Percentiles rank a stretch among this genome's conserved stretches.
These are phyloP conservation scores for Drosophila azteca DNA, from an alignment of 1,140 invertebrate genomes.

Conservation along the genomic window DNA sequence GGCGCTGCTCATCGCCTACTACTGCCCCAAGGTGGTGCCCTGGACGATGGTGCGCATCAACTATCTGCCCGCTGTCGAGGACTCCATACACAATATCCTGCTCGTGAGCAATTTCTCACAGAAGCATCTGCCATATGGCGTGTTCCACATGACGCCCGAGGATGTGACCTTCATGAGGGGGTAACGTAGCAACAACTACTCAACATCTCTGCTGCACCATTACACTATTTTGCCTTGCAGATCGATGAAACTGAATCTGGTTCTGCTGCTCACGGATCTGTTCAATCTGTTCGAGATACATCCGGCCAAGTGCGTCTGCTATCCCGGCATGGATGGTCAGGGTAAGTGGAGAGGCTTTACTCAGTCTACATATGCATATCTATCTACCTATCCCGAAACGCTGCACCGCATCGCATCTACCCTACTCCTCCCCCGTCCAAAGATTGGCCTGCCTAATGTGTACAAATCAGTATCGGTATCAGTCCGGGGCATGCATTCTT, in stretches of 20 bases:
- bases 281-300: conserved; percentile 98
- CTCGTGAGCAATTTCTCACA: conserved; percentile 95
- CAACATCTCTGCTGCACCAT: conserved; percentile 47
- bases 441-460: conserved; percentile 52
- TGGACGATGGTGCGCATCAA: conserved; percentile 90
- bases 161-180: conserved; percentile 98
- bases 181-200: conserved; percentile 83
- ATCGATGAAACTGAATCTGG: conserved; percentile 95
- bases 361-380: not conserved
- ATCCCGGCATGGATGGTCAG: conserved; percentile 87
- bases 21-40: conserved; percentile 94
- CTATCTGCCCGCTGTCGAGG: conserved; percentile 87
- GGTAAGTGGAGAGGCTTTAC: conserved; percentile 76
- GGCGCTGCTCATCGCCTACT: conserved; percentile 95
- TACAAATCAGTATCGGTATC: conserved; percentile 26
- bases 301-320: conserved; percentile 93
- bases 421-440: conserved; percentile 18
- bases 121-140: conserved; percentile 92
- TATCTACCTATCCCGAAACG: conserved; percentile 19
- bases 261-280: conserved; percentile 97
- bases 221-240: conserved; percentile 85
- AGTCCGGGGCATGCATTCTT: conserved; percentile 63
- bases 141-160: conserved; percentile 97
- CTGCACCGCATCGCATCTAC: conserved; percentile 74
- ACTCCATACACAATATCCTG: conserved; percentile 97